phyloP scores from a whole-genome alignment of 2,888 invertebrate species.

The Amiota minor region DNA sequence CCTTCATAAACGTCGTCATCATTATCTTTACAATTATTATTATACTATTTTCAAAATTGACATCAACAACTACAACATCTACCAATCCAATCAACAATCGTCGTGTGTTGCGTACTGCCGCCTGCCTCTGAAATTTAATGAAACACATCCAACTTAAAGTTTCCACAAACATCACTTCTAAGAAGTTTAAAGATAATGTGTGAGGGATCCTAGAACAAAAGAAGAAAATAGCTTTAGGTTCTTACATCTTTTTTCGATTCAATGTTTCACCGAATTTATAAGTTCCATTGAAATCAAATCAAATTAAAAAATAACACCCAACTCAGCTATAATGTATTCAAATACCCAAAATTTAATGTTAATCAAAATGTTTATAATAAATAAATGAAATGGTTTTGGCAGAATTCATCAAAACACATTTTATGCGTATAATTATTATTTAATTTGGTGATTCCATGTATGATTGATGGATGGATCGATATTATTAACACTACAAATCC shows the following conservation, averaged over 20 bases:
- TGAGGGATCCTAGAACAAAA: neutral
- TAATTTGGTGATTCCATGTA: too few relatives aligned
- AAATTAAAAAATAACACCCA: too few relatives aligned
- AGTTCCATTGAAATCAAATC: neutral
- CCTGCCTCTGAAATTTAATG: neutral
- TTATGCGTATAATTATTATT: too few relatives aligned
- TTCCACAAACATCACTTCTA: too few relatives aligned
- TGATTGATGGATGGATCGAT: too few relatives aligned
- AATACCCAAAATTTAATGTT: conserved; percentile 1
- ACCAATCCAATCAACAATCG: too few relatives aligned
- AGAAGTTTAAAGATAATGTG: too few relatives aligned
- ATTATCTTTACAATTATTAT: neutral
- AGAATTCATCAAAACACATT: neutral
- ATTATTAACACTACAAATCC: too few relatives aligned
- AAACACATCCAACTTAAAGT: neutral
- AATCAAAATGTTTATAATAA: conserved; percentile 5
- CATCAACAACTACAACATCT: neutral
- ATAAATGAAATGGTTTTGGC: neutral
- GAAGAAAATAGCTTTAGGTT: conserved; percentile 12
- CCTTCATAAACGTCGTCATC: too few relatives aligned
- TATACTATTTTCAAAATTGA: neutral
- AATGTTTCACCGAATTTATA: neutral
- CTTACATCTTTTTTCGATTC: too few relatives aligned
- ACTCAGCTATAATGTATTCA: too few relatives aligned
- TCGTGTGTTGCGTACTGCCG: neutral